Percentiles rank a stretch among this genome's conserved stretches.
Evolutionary conservation across 2,888 invertebrate genomes (phyloP).

Genomic region (Taphrorychus bicolor): DNA sequence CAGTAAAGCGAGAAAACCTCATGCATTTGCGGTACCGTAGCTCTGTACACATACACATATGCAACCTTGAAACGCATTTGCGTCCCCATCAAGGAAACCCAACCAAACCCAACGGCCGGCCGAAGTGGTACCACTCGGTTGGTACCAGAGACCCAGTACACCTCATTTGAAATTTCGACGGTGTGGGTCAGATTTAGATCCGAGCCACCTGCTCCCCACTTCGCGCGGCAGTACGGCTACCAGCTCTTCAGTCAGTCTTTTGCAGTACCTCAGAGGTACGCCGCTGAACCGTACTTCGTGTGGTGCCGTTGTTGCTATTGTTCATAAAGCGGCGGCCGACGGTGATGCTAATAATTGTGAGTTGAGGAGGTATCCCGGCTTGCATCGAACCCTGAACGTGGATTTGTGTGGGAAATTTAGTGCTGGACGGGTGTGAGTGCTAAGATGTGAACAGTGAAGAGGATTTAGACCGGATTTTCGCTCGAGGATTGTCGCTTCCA

Average conservation of each 20-base stretch:
- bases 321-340: conserved; percentile 23
- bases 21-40: neutral
- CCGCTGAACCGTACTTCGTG: conserved; percentile 35
- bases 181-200: conserved; percentile 41
- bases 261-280: conserved; percentile 39
- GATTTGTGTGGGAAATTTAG: conserved; percentile 1
- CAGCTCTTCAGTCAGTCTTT: conserved; percentile 38
- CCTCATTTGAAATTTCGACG: conserved; percentile 41
- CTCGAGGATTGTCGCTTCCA: neutral
- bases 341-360: conserved; percentile 4
- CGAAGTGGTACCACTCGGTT: conserved; percentile 28
- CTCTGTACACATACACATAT: too few relatives aligned
- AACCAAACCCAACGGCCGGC: conserved; percentile 16
- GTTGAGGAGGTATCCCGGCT: neutral
- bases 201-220: conserved; percentile 41
- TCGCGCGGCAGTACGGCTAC: conserved; percentile 34
- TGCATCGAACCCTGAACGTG: neutral
- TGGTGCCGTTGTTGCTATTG: conserved; percentile 33
- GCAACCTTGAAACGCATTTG: conserved; percentile 8
- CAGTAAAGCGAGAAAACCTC: neutral
- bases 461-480: neutral
- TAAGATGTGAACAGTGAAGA: conserved; percentile 4
- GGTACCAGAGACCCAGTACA: conserved; percentile 38
- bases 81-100: conserved; percentile 5
- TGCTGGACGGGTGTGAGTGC: neutral